These are phyloP conservation scores for Regulus satrapa DNA, from an alignment of 2,113 vertebrate species.

Conservation along the genomic window DNA sequence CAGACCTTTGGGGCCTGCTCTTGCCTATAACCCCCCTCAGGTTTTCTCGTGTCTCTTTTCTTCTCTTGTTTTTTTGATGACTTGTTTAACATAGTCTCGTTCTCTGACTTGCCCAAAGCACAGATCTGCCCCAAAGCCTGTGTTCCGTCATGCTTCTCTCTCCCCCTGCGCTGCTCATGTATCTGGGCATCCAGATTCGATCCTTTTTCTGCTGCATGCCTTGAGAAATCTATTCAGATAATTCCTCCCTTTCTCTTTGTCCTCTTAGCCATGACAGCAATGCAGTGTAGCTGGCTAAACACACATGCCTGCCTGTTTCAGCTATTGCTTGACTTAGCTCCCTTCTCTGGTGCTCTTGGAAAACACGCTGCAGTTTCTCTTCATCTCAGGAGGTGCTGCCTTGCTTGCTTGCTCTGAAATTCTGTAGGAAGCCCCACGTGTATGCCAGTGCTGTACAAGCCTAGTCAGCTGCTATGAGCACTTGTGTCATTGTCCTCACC, in stretches of 20 bases:
- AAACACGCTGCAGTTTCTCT: background rate
- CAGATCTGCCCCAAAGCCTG: background rate
- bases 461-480: background rate
- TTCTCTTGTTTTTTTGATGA: background rate
- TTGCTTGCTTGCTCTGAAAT: background rate
- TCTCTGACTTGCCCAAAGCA: background rate
- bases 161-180: background rate
- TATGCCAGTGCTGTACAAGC: background rate
- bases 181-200: background rate
- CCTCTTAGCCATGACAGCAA: background rate
- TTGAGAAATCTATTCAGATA: background rate
- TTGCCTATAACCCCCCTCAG: background rate
- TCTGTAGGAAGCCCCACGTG: fast-evolving
- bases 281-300: background rate
- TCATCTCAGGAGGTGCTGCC: background rate
- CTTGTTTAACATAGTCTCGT: background rate
- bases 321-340: background rate
- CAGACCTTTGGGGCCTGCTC: background rate
- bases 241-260: background rate
- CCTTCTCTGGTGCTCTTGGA: background rate
- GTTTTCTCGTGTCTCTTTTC: background rate
- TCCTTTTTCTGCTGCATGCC: background rate
- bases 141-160: background rate
- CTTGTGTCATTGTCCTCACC: background rate
- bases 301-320: background rate